Evolutionary conservation across 2,888 invertebrate species (phyloP), one percentile per base, ranked within the genome.

Genomic region (Cataglyphis altisquamis): DNA sequence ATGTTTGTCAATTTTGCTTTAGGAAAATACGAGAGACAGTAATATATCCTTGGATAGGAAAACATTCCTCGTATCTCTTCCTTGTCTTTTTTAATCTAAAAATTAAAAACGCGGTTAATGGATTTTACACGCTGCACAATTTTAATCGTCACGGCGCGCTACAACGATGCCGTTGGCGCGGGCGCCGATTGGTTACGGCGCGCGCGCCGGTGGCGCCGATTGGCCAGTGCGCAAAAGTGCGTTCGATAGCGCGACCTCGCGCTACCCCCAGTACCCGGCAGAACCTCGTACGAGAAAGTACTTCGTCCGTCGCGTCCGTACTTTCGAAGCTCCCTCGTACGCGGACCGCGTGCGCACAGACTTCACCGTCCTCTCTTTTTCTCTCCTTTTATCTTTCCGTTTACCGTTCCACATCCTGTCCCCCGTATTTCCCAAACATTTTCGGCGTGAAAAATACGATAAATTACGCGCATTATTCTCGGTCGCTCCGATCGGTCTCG

Each of bases 241-340:
- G 94, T 92, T 94, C 94, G 93, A 94, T 94, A 94, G 93, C 92
- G 89, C 89, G 90, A 91, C 52, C 92, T 87, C 84, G 83, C 89
- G 52, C 63, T 74, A 90, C 88, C 92, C 91, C 92, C 94, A 94
- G 94, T 94, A 94, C 93, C 94, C 94, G 94, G 94, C 92, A 93
- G 93, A 92, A 91, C 92, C 92, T 94, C 93, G 91, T 89, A 92
- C 90, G 91, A 91, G 92, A 91, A 91, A 92, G 91, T 91, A 85
- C 87, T 91, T 87, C 87, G 91, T 90, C 86, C 83, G 84, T 78
- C 84, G 84, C 81, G 75, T 84, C 86, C 84, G 62, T 83, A 83
- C 67, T 82, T 74, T 80, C 72, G 60, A 82, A 82, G 82, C 83
- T 84, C 75, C 77, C 90, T 88, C 82, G 85, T 68, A 66, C 80